Evolutionary conservation across 2,888 invertebrate species (phyloP).

Genomic region (Biston stratarius): DNA sequence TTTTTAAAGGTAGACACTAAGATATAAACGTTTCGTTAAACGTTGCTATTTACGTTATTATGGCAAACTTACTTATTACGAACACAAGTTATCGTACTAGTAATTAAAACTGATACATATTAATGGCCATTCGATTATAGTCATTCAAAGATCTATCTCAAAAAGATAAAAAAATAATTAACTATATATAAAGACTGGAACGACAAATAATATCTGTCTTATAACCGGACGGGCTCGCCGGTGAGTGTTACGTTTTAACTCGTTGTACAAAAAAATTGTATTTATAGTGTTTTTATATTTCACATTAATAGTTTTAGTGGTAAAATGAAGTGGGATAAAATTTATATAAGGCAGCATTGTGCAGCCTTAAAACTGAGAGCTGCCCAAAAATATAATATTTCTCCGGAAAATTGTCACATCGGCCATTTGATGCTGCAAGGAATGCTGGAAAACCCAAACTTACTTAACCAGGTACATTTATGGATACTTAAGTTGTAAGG

Average conservation of each 20-base stretch:
- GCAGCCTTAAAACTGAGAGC: slow-evolving; percentile 52
- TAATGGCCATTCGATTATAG: background rate
- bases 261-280: background rate
- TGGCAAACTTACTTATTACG: background rate
- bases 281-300: background rate
- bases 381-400: slow-evolving; percentile 52
- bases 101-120: background rate
- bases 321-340: slow-evolving; percentile 44
- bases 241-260: background rate
- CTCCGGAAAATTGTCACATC: slow-evolving; percentile 57
- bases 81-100: background rate
- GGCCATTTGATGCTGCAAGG: slow-evolving; percentile 61
- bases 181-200: slow-evolving; percentile 9
- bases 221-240: slow-evolving; percentile 1
- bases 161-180: slow-evolving; percentile 3
- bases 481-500: background rate
- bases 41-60: background rate
- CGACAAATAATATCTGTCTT: background rate
- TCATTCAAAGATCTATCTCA: background rate
- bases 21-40: too few species aligned
- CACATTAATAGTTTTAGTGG: background rate
- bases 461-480: slow-evolving; percentile 53
- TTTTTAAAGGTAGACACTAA: too few species aligned
- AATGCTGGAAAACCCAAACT: slow-evolving; percentile 54
- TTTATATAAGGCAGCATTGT: slow-evolving; percentile 50